Evolutionary conservation across 2,888 invertebrate species (phyloP), one percentile per base, ranked within the genome.

Genomic region (Hololepta plana): DNA sequence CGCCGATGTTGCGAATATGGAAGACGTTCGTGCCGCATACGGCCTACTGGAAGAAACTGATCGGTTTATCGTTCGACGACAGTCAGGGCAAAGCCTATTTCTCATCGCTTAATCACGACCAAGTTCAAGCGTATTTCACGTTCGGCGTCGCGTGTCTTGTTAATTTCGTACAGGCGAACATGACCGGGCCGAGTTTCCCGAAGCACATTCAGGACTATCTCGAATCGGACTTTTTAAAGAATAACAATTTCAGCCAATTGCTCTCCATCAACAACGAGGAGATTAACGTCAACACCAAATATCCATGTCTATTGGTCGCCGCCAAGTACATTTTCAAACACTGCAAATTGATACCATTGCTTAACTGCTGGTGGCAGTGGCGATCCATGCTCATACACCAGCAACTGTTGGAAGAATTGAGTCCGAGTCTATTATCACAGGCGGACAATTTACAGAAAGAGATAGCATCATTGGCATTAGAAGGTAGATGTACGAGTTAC

Each of bases 141-240:
- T 49, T 67, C 26, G 77, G 71, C 2, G 59, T 80, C 10, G 62
- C 72, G 17, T 62, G 72, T 36, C 54, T 82, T 14, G 57, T 76
- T 25, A 60, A 64, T 13, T 90, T 87, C 53, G 64, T 81, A 27
- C 77, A 84, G 48, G 62, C 62, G 27, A 90, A 90, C 53, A 88
- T 82, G 67, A 73, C 74, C 25, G 79, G 87, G 1, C 80, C 82
- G 3, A 52, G 60, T 21, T 45, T 62, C 14, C 47, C 56, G 16
- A 43, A 59, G 1, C 43, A 51, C 22, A 40, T 61, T 23, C 45
- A 51, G 8, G 43, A 58, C 16, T 60, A 59, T 38, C 44, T 64
- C 10, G 51, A 52, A 6, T 27, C 28, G 6, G 33, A 36, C 2
- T 59, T 57, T 51, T 61, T 65, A 3, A 49, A 57, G 32, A 38